phyloP scores from a whole-genome alignment of 2,888 invertebrate genomes.

The Ommatoiulus sabulosus region DNA sequence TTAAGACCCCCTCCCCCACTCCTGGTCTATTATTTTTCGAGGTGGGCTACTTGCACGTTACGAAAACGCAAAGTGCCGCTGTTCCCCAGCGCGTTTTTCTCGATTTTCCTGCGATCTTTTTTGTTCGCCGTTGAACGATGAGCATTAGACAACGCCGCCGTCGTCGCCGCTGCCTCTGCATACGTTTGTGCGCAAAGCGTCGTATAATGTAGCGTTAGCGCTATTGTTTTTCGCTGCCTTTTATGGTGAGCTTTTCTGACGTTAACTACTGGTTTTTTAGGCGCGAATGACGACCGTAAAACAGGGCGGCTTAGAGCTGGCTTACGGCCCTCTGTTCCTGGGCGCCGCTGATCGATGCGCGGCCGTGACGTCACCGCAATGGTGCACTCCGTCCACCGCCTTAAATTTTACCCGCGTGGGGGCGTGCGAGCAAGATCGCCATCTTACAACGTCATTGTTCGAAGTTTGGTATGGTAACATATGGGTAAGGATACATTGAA shows the following conservation, averaged over 20 bases:
- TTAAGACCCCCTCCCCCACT: constrained; percentile 5
- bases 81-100: neutral
- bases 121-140: neutral
- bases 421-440: neutral
- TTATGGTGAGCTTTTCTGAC: constrained; percentile 21
- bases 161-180: constrained; percentile 38
- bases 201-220: constrained; percentile 33
- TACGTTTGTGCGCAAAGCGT: constrained; percentile 6
- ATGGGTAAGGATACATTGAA: too few relatives aligned
- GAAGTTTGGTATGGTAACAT: too few relatives aligned
- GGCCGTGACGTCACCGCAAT: neutral
- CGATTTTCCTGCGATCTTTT: neutral
- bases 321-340: neutral
- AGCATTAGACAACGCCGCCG: neutral
- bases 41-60: neutral
- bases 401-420: neutral
- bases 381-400: neutral
- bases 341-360: neutral
- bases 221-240: constrained; percentile 45
- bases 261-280: constrained; percentile 45
- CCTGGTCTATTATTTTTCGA: constrained; percentile 32
- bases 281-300: constrained; percentile 21
- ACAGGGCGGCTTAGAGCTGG: neutral
- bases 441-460: neutral
- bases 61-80: neutral